phyloP scores from a whole-genome alignment of 1,140 invertebrate genomes.

The Sitobion miscanthi region DNA sequence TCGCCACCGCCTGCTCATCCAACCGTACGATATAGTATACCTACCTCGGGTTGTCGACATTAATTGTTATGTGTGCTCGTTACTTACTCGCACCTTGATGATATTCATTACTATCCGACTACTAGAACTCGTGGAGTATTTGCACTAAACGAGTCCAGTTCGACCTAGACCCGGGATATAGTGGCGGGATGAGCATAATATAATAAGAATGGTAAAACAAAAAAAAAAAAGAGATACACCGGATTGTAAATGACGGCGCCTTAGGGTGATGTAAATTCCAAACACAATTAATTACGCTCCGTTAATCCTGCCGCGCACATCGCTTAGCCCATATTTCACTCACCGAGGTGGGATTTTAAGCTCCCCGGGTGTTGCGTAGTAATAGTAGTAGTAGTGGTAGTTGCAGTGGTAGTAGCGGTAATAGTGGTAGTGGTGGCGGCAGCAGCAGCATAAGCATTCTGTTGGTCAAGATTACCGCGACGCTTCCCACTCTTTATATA shows the following conservation, averaged over 20 bases:
- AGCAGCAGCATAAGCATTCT: not conserved
- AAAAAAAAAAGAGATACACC: not conserved
- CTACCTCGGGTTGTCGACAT: not conserved
- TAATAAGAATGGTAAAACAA: not conserved
- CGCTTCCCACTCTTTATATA: not conserved
- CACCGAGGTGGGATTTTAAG: not conserved
- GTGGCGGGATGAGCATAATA: not conserved
- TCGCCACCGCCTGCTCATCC: no score
- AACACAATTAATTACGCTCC: slow-evolving; percentile 35
- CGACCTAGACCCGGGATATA: not conserved
- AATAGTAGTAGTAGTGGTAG: not conserved
- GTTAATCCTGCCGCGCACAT: slow-evolving; percentile 18
- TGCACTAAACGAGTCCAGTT: not conserved
- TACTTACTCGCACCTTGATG: slow-evolving; percentile 20
- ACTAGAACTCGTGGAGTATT: not conserved
- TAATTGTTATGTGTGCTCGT: slow-evolving; percentile 32
- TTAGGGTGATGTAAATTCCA: slow-evolving; percentile 22
- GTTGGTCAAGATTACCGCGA: slow-evolving; percentile 14
- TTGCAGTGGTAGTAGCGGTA: not conserved
- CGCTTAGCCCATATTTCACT: slow-evolving; percentile 22
- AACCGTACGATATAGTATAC: not conserved
- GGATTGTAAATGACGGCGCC: slow-evolving; percentile 25
- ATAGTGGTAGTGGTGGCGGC: not conserved
- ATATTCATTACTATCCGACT: not conserved
- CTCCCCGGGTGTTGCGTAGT: not conserved